These are phyloP conservation scores for Drosophila prosaltans DNA, from an alignment of 1,140 invertebrate genomes.

Conservation along the genomic window DNA sequence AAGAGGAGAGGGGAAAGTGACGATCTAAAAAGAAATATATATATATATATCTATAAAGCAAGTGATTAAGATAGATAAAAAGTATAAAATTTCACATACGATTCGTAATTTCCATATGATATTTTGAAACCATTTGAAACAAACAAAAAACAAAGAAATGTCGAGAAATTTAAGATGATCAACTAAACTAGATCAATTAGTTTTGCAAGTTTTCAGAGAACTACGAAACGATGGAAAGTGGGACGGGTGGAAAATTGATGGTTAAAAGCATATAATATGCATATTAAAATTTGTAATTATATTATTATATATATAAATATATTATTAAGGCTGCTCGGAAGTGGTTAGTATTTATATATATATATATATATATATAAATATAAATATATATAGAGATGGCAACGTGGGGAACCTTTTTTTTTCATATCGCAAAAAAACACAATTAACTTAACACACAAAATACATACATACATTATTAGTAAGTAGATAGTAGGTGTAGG, in stretches of 20 bases:
- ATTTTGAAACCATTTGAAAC: conserved; percentile 3
- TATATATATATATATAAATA: no score
- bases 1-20: no score
- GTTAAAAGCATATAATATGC: no score
- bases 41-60: no score
- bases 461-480: neutral
- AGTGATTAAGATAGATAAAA: no score
- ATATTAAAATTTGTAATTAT: neutral
- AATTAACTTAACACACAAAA: conserved; percentile 3
- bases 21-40: no score
- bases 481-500: neutral
- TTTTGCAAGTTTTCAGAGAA: no score
- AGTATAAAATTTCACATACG: neutral
- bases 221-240: no score
- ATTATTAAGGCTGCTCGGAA: neutral
- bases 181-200: no score
- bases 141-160: neutral
- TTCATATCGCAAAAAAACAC: neutral
- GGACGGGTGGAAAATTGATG: neutral
- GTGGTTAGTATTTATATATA: neutral
- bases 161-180: no score
- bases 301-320: no score
- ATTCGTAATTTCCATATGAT: conserved; percentile 1
- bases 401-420: neutral
- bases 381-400: no score